Percentiles rank a stretch among this genome's conserved stretches.
phyloP scores from a whole-genome alignment of 2,797 vertebrate genomes.

The Pipistrellus nathusii region DNA sequence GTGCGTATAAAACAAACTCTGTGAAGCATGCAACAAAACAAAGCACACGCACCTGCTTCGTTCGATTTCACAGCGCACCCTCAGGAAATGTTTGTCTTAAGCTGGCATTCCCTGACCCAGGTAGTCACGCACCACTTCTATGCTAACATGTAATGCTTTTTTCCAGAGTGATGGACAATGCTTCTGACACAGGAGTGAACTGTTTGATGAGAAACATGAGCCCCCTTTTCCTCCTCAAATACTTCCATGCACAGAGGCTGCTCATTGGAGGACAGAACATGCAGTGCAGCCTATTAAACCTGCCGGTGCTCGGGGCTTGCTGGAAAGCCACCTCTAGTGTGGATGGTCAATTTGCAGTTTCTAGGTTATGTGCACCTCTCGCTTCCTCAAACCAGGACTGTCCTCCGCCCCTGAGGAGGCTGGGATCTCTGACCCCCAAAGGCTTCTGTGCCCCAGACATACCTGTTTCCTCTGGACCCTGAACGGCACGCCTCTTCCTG shows the following conservation, averaged over 20 bases:
- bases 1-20: neutral
- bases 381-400: fast-evolving
- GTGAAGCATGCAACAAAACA: neutral
- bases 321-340: neutral
- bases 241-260: too few relatives aligned
- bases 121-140: neutral
- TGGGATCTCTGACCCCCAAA: neutral
- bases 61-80: neutral
- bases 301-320: neutral
- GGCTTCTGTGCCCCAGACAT: neutral
- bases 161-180: neutral
- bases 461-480: conserved; percentile 83
- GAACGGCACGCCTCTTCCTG: conserved; percentile 77
- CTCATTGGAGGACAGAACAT: neutral
- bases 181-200: neutral
- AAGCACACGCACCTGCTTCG: neutral
- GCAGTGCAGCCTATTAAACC: neutral
- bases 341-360: neutral
- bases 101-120: neutral
- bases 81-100: neutral
- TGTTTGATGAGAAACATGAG: neutral
- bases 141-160: neutral
- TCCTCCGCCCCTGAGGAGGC: neutral
- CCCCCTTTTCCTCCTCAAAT: neutral
- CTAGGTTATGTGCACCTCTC: neutral